Conservation (phyloP, 2,888 invertebrate species). For the Piscicola geometra region DNA sequence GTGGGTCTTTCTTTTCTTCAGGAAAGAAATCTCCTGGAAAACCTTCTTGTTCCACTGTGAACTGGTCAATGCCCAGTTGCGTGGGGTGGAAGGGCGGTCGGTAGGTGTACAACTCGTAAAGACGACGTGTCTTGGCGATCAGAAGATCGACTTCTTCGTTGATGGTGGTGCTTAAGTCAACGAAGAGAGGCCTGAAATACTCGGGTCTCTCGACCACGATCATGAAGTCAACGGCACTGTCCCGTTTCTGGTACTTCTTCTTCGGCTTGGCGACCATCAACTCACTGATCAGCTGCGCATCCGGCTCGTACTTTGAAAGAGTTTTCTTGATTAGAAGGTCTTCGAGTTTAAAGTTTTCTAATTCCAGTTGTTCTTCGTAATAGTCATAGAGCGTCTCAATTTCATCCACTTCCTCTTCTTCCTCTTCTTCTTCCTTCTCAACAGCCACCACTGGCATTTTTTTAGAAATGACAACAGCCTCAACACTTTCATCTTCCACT, state of each 20-base stretch:
- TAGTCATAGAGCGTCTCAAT: background rate
- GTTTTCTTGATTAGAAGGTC: background rate
- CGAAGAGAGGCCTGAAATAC: slow-evolving; percentile 20
- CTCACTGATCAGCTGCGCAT: slow-evolving; percentile 15
- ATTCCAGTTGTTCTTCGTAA: background rate
- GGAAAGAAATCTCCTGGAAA: slow-evolving; percentile 1
- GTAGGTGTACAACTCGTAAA: slow-evolving; percentile 9
- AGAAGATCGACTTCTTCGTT: background rate
- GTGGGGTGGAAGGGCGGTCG: slow-evolving; percentile 28
- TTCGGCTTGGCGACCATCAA: slow-evolving; percentile 23
- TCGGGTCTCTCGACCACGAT: slow-evolving; percentile 6
- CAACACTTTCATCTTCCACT: too few relatives aligned
- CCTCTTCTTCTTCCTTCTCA: background rate
- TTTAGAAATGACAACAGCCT: too few relatives aligned
- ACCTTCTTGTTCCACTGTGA: slow-evolving; percentile 22
- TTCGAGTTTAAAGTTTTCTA: background rate
- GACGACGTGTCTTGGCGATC: background rate
- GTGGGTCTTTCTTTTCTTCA: background rate
- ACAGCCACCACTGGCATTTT: background rate
- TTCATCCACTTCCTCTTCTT: background rate
- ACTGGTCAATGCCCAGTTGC: slow-evolving; percentile 26
- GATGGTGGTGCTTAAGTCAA: background rate
- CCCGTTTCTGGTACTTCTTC: slow-evolving; percentile 26
- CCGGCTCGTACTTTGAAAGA: slow-evolving; percentile 3
- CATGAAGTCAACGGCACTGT: slow-evolving; percentile 25